Percentiles rank a stretch among this genome's conserved stretches.
Evolutionary conservation across 37 sponge, comb jelly and placozoan species (phyloP).

Genomic region (Corticium candelabrum): DNA sequence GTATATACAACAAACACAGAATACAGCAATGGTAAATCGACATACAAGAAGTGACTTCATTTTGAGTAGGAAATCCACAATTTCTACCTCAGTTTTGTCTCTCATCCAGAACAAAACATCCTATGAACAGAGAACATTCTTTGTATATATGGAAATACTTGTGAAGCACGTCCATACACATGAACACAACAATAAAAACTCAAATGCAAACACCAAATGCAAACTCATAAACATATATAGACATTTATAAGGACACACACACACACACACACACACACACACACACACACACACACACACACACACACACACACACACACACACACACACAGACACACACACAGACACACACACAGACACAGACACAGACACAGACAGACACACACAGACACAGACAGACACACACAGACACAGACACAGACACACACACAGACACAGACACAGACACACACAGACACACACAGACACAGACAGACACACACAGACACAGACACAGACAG

Average conservation of each 20-base stretch:
- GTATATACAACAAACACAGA: too few species aligned
- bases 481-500: conserved; percentile 5
- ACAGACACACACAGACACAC: background rate
- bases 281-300: background rate
- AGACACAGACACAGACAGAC: background rate
- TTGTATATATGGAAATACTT: too few species aligned
- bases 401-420: too few species aligned
- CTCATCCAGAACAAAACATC: conserved; percentile 76
- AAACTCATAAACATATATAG: background rate
- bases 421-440: background rate
- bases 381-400: background rate
- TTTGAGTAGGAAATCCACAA: conserved; percentile 76
- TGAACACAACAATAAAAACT: background rate
- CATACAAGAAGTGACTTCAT: conserved; percentile 17
- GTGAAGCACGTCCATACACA: background rate
- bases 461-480: background rate
- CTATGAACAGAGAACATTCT: conserved; percentile 20
- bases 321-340: conserved; percentile 3
- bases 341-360: background rate
- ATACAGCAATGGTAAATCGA: too few species aligned
- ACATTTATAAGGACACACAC: background rate
- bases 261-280: background rate
- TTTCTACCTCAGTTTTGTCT: conserved; percentile 77
- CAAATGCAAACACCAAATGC: background rate
- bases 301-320: background rate